These are phyloP conservation scores for Bembecia ichneumoniformis DNA, from an alignment of 2,888 invertebrate species.

Conservation along the genomic window DNA sequence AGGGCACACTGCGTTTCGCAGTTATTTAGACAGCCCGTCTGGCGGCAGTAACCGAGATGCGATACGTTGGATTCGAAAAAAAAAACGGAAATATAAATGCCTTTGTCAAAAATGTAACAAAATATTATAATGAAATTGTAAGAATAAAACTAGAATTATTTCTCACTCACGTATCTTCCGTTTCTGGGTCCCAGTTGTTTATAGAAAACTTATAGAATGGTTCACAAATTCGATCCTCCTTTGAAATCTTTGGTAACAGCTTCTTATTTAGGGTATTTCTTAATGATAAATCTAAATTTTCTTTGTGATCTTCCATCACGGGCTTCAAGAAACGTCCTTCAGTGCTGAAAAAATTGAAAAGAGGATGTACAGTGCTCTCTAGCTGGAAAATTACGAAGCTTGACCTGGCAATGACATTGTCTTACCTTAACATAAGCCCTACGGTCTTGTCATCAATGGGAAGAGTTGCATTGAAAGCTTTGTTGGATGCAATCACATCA, in stretches of 20 bases:
- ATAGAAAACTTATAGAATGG: conserved; percentile 75
- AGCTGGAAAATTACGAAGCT: no score
- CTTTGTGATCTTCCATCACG: conserved; percentile 12
- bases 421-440: conserved; percentile 52
- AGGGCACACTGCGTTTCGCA: no score
- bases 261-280: conserved; percentile 32
- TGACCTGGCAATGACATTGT: not conserved
- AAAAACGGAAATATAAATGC: no score
- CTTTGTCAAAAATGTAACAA: no score
- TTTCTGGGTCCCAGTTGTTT: conserved; percentile 71
- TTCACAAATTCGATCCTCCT: conserved; percentile 66
- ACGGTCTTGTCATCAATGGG: conserved; percentile 61
- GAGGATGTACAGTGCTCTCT: no score
- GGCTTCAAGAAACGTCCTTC: no score
- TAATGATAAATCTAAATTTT: conserved; percentile 37
- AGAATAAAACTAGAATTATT: conserved; percentile 13
- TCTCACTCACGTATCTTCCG: conserved; percentile 49
- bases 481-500: conserved; percentile 74
- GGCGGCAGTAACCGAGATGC: no score
- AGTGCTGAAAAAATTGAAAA: no score
- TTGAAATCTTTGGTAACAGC: conserved; percentile 35
- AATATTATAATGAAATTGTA: no score
- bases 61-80: no score
- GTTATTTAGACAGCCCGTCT: no score
- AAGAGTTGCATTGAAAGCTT: conserved; percentile 73